A percentile compares a stretch with the other conserved stretches of the same genome.
phyloP scores from a whole-genome alignment of 2,797 vertebrate genomes.

The Amblyraja radiata region DNA sequence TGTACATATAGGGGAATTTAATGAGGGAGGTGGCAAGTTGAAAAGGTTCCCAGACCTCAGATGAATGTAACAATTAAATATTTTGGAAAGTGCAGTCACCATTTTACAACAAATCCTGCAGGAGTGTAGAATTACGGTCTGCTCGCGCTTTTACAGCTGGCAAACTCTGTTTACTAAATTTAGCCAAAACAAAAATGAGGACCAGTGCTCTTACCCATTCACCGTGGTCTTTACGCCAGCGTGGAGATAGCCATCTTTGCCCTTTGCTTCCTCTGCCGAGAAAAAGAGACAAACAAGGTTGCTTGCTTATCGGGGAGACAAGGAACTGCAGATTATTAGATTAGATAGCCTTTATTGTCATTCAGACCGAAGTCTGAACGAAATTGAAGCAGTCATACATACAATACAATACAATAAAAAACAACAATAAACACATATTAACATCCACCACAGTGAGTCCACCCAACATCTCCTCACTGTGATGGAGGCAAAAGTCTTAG shows the following conservation, averaged over 20 bases:
- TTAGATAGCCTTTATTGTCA: too few species aligned
- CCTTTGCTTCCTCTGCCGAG: conserved; percentile 55
- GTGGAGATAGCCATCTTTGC: conserved; percentile 46
- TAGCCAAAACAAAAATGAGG: background rate
- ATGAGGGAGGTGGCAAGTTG: background rate
- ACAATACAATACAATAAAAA: too few species aligned
- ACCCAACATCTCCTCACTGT: too few species aligned
- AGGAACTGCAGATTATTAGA: too few species aligned
- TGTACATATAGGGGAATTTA: background rate
- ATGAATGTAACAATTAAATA: background rate
- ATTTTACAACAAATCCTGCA: background rate
- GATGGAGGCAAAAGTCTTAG: too few species aligned
- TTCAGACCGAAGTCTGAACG: too few species aligned
- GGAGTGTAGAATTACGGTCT: background rate
- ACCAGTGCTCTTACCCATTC: conserved; percentile 23
- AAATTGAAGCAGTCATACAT: too few species aligned
- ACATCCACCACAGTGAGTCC: too few species aligned
- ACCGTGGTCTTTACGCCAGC: conserved; percentile 29
- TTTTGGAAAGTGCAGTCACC: background rate
- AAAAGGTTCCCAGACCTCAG: background rate
- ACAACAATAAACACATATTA: too few species aligned
- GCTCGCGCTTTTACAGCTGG: background rate
- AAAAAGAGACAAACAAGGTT: conserved; percentile 37
- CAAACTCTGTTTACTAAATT: background rate
- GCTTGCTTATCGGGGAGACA: background rate